phyloP scores from a whole-genome alignment of 2,797 vertebrate species.

The Pseudochirops cupreus region DNA sequence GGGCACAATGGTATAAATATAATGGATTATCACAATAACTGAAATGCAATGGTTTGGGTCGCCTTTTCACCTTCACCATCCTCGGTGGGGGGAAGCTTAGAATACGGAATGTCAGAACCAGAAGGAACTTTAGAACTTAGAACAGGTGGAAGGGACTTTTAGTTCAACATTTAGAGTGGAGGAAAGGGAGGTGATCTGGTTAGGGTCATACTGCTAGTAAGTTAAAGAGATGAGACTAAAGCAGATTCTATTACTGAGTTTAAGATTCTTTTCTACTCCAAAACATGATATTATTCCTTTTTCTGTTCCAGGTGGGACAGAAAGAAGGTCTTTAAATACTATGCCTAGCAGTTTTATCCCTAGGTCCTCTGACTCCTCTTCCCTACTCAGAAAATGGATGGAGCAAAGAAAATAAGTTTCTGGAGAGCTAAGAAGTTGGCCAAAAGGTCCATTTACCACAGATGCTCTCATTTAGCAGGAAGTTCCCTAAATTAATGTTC shows the following conservation, averaged over 20 bases:
- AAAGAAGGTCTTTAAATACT: neutral
- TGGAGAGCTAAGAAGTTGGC: neutral
- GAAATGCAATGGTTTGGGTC: neutral
- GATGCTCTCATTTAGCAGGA: neutral
- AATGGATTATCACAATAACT: neutral
- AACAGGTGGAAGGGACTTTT: neutral
- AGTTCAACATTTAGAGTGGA: neutral
- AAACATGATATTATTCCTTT: neutral
- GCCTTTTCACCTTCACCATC: neutral
- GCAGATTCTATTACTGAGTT: neutral
- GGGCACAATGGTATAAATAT: neutral
- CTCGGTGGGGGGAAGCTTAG: neutral
- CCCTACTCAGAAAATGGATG: neutral
- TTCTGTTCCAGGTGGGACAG: neutral
- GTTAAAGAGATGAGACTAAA: neutral
- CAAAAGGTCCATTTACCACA: neutral
- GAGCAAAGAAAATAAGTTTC: neutral
- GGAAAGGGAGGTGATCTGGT: neutral
- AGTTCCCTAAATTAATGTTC: neutral
- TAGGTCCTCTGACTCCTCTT: neutral
- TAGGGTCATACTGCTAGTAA: neutral
- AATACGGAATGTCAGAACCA: neutral
- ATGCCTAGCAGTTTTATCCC: neutral
- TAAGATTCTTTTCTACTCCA: neutral
- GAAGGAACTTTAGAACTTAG: neutral